Conservation (phyloP, 1,140 invertebrate species). For the Stratiolaelaps scimitus region DNA sequence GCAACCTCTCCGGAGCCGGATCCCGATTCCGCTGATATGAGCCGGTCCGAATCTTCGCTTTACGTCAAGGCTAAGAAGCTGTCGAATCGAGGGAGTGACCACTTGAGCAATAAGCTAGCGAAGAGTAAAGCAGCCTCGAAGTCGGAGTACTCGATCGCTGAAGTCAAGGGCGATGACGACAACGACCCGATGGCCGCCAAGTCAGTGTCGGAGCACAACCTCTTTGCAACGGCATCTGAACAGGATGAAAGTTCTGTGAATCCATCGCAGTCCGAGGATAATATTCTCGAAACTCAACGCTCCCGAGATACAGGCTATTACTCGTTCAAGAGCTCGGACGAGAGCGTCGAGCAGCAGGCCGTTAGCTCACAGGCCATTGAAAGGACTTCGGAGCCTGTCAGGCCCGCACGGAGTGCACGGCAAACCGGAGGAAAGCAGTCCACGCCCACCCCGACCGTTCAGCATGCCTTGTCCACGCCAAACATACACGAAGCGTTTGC, state of each 20-base stretch:
- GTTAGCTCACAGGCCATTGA: background rate
- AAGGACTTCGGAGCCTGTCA: background rate
- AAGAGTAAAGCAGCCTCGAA: background rate
- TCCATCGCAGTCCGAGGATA: conserved; percentile 34
- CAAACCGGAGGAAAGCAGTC: conserved; percentile 4
- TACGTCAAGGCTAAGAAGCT: conserved; percentile 17
- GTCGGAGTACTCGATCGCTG: background rate
- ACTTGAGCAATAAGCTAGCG: conserved; percentile 5
- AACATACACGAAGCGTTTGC: conserved; percentile 27
- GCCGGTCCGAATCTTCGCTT: conserved; percentile 18
- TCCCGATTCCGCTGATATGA: conserved; percentile 13
- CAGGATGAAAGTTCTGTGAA: conserved; percentile 6
- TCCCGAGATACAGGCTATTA: conserved; percentile 37
- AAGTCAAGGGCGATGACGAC: background rate
- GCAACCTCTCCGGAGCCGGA: background rate
- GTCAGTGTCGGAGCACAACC: conserved; percentile 17
- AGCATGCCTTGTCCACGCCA: conserved; percentile 6
- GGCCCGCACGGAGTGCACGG: conserved; percentile 9
- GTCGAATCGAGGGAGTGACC: background rate
- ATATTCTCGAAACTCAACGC: conserved; percentile 34
- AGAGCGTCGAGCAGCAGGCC: conserved; percentile 31
- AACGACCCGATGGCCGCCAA: background rate
- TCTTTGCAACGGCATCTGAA: conserved; percentile 3
- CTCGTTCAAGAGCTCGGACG: conserved; percentile 36
- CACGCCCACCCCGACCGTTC: background rate